Evolutionary conservation across 2,113 vertebrate species (phyloP).

Genomic region (Greenwoodochromis staneri): DNA sequence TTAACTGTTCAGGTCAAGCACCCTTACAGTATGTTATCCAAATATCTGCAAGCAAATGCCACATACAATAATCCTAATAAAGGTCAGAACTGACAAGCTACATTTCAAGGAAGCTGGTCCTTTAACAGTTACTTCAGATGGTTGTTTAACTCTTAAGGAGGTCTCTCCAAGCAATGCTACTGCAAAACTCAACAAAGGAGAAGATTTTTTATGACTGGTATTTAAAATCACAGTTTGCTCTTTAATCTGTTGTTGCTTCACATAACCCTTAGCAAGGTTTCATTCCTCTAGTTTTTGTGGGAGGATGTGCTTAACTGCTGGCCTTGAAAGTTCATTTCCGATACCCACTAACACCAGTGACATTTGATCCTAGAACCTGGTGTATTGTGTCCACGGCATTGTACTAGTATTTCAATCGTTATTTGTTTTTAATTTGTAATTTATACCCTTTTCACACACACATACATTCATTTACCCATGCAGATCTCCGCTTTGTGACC

Average conservation of each 20-base stretch:
- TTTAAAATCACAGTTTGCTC: background rate
- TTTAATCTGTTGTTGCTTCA: background rate
- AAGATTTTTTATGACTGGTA: background rate
- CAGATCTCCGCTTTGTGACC: background rate
- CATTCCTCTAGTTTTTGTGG: background rate
- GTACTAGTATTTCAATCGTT: background rate
- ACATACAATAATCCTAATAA: background rate
- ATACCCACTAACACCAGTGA: background rate
- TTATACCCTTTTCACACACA: background rate
- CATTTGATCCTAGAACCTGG: background rate
- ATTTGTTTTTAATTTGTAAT: background rate
- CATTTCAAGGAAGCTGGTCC: background rate
- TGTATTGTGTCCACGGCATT: background rate
- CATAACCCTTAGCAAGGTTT: background rate
- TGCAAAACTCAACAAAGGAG: slow-evolving; percentile 5
- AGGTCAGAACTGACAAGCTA: background rate
- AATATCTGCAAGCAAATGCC: background rate
- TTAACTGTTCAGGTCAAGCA: background rate
- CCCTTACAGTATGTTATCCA: background rate
- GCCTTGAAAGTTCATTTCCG: background rate
- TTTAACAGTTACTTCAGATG: slow-evolving; percentile 18
- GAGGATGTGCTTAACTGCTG: background rate
- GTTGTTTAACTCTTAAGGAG: slow-evolving; percentile 35
- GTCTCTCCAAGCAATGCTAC: background rate
- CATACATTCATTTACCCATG: background rate